Base-by-base conservation (phyloP, 1,140 invertebrate genomes). In the Drosophila micromelanica region DNA sequence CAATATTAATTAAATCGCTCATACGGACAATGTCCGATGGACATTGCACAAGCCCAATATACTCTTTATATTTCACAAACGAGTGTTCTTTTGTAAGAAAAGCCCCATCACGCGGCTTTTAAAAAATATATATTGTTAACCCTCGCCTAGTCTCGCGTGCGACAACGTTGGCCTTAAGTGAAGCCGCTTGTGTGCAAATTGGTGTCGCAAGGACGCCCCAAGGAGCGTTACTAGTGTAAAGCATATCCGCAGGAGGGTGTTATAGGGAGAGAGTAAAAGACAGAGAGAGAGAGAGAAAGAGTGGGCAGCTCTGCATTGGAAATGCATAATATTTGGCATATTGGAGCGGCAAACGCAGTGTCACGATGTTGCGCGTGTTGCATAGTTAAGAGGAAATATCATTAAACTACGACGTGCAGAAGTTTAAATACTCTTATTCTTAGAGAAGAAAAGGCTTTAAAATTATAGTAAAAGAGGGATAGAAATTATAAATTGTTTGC, bases 261-360 rank as follows among this genome's bases (percentile, higher is more conserved):
- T 23, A 23, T 3, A 35, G 32, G 7, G 1, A 7, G 27, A 1
- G 27, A 27, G 30, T 0, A 7, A 7, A 1, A 8, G 7, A 7
- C 0, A 6, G 17, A 17, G 30, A 32, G 30, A 32, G 7, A 7
- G 5, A 6, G 27, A 27, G 32, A 8, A 7, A 8, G 7, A 9
- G 32, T 35, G 32, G 32, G 60, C 5, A 45, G 73, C 62, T 74
- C 27, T 69, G 74, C 70, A 81, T 74, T 70, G 59, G 35, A 82
- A 70, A 82, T 85, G 59, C 70, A 85, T 81, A 81, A 86, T 86
- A 85, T 86, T 85, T 69, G 78, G 61, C 63, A 59, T 71, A 42
- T 40, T 71, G 45, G 32, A 60, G 40, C 48, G 54, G 49, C 12
- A 43, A 35, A 35, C 30, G 30, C 49, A 48, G 12, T 12, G 23